These are phyloP conservation scores for Athene cunicularia DNA, from an alignment of 2,113 vertebrate genomes.

Conservation along the genomic window DNA sequence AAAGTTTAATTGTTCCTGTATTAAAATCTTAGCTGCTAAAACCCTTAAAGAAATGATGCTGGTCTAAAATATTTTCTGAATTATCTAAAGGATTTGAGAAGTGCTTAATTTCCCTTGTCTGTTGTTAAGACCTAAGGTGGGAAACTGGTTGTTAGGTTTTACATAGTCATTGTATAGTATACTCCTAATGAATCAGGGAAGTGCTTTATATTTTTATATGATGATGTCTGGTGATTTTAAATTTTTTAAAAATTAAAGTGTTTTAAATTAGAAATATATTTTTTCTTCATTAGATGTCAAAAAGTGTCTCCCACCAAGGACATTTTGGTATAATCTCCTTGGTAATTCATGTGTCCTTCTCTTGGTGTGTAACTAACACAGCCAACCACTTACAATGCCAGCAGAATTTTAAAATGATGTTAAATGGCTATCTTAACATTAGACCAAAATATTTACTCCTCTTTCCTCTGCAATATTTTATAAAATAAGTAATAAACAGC, in stretches of 20 bases:
- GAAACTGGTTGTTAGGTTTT: neutral
- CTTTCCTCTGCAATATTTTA: neutral
- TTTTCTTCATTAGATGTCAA: neutral
- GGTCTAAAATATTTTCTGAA: neutral
- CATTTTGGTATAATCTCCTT: neutral
- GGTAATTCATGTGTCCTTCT: neutral
- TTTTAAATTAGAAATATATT: neutral
- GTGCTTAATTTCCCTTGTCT: neutral
- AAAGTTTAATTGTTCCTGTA: neutral
- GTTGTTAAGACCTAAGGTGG: neutral
- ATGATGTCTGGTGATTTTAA: neutral
- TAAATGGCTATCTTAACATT: neutral
- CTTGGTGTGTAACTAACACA: neutral
- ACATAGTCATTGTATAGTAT: neutral
- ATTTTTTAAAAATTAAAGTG: too few species aligned
- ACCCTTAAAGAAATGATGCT: neutral
- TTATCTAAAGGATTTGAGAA: neutral
- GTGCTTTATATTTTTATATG: neutral
- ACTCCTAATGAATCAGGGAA: neutral
- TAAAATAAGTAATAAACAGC: neutral
- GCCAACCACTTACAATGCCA: neutral
- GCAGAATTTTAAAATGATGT: neutral
- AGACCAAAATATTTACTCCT: neutral
- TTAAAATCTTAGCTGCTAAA: neutral
- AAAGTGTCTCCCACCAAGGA: neutral